phyloP scores from a whole-genome alignment of 2,113 vertebrate genomes.

The Sitta europaea region DNA sequence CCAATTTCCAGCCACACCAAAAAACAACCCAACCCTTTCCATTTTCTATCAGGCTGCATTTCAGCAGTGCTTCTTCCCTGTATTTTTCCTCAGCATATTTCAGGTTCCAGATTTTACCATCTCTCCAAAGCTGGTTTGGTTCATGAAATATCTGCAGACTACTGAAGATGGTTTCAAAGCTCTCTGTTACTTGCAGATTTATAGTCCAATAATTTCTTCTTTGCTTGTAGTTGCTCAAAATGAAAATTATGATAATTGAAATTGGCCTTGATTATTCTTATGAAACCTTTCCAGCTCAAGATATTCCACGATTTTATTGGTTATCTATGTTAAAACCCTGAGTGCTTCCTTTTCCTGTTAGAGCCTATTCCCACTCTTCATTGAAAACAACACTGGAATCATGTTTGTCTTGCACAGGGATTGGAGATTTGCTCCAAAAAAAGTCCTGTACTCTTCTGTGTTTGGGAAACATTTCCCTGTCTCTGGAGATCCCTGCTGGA shows the following conservation, averaged over 20 bases:
- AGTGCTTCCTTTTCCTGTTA: background rate
- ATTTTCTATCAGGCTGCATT: background rate
- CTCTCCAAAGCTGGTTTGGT: background rate
- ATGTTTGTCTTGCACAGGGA: background rate
- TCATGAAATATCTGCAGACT: background rate
- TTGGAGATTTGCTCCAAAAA: background rate
- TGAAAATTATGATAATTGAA: background rate
- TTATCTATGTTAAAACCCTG: background rate
- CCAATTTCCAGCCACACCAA: background rate
- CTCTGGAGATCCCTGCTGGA: background rate
- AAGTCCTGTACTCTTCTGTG: background rate
- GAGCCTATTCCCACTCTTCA: background rate
- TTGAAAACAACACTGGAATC: background rate
- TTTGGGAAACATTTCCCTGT: background rate
- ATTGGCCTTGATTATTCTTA: background rate
- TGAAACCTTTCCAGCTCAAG: background rate
- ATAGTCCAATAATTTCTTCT: background rate
- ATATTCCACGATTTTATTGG: background rate
- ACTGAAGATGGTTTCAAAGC: background rate
- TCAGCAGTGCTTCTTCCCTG: background rate
- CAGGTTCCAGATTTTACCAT: background rate
- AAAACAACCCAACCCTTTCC: background rate
- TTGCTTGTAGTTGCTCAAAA: background rate
- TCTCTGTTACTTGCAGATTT: background rate
- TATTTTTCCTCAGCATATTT: background rate